A percentile compares a stretch with the other conserved stretches of the same genome.
These are phyloP conservation scores for Zaprionus davidi DNA, from an alignment of 1,140 invertebrate genomes.

Conservation along the genomic window DNA sequence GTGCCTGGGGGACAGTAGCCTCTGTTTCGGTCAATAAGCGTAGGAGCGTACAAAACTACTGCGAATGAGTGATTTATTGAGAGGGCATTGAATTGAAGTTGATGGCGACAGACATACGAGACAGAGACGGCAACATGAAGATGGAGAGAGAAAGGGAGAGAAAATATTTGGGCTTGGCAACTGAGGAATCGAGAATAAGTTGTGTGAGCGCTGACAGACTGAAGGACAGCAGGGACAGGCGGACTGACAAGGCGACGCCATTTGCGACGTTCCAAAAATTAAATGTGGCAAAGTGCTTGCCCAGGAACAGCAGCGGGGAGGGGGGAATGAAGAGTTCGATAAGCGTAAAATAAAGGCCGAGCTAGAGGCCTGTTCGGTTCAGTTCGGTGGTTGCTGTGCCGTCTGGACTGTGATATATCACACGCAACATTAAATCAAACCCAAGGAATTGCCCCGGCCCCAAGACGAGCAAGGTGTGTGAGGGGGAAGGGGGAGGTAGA, in stretches of 20 bases:
- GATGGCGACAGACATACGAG: slow-evolving; percentile 58
- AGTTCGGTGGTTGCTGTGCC: slow-evolving; percentile 22
- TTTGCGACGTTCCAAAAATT: slow-evolving; percentile 49
- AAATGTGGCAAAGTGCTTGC: slow-evolving; percentile 69
- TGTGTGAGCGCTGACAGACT: slow-evolving; percentile 61
- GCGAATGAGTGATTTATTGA: slow-evolving; percentile 78
- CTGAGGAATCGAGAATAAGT: slow-evolving; percentile 59
- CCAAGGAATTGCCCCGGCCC: slow-evolving; percentile 52
- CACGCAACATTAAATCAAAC: slow-evolving; percentile 80
- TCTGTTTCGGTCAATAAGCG: slow-evolving; percentile 35
- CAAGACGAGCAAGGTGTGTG: slow-evolving; percentile 51
- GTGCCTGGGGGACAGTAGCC: slow-evolving; percentile 43
- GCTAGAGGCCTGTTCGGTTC: slow-evolving; percentile 23
- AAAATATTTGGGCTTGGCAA: slow-evolving; percentile 23
- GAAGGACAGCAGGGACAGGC: slow-evolving; percentile 31
- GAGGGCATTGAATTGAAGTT: slow-evolving; percentile 69
- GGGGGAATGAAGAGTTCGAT: slow-evolving; percentile 52
- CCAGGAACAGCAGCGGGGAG: slow-evolving; percentile 3
- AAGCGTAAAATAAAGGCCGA: slow-evolving; percentile 72
- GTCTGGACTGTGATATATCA: slow-evolving; percentile 72
- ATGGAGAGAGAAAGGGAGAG: slow-evolving; percentile 5
- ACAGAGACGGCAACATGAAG: slow-evolving; percentile 14
- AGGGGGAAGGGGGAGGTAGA: neutral
- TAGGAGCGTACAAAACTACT: slow-evolving; percentile 57
- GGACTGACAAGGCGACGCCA: slow-evolving; percentile 35